Evolutionary conservation across 1,140 invertebrate species (phyloP).

Genomic region (Drosophila asahinai): DNA sequence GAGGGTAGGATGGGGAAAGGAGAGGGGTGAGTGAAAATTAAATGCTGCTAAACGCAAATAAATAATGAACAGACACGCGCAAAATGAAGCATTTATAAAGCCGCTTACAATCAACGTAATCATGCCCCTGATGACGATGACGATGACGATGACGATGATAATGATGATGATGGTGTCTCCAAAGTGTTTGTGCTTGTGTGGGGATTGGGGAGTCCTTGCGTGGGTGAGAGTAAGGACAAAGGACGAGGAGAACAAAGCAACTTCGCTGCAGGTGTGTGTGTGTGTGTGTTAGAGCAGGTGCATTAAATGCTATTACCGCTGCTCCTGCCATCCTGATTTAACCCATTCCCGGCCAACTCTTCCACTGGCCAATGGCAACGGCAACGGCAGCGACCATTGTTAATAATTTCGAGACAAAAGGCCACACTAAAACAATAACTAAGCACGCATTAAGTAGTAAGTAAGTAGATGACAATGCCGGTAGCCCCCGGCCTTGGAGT

Average conservation of each 20-base stretch:
- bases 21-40: constrained; percentile 59
- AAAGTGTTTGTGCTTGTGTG: constrained; percentile 47
- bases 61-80: constrained; percentile 64
- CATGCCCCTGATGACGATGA: constrained; percentile 34
- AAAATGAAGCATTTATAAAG: constrained; percentile 71
- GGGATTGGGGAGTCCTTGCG: background rate
- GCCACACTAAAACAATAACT: constrained; percentile 82
- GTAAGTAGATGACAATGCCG: constrained; percentile 77
- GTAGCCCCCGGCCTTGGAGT: constrained; percentile 5
- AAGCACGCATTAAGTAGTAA: constrained; percentile 81
- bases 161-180: constrained; percentile 38
- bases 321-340: constrained; percentile 10
- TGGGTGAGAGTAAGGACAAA: constrained; percentile 47
- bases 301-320: constrained; percentile 79
- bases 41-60: constrained; percentile 71
- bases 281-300: constrained; percentile 57
- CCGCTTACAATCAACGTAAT: constrained; percentile 64
- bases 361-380: constrained; percentile 65
- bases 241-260: constrained; percentile 60
- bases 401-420: constrained; percentile 79
- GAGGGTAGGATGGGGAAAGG: background rate
- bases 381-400: constrained; percentile 65
- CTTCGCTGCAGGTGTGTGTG: constrained; percentile 46
- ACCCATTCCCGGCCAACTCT: constrained; percentile 20
- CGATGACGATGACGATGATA: constrained; percentile 16